Percentiles rank a stretch among this genome's conserved stretches.
Evolutionary conservation across 2,113 vertebrate species (phyloP).

Genomic region (Neogobius melanostomus): DNA sequence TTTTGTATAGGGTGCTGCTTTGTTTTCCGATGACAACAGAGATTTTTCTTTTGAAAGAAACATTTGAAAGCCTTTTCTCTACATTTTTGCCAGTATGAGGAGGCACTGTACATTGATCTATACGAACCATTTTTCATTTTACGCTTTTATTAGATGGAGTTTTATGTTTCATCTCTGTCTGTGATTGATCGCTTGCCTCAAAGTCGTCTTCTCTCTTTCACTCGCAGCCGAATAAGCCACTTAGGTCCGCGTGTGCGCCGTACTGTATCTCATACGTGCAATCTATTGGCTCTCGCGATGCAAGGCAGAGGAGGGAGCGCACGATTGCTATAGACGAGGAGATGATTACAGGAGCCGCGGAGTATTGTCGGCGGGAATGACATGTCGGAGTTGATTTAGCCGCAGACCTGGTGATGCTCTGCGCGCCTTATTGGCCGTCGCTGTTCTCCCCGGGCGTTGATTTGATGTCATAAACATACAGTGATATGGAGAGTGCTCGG

Average conservation of each 20-base stretch:
- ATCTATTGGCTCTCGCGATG: conserved; percentile 49
- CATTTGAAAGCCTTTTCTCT: too few relatives aligned
- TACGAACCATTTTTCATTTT: conserved; percentile 6
- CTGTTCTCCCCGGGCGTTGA: conserved; percentile 21
- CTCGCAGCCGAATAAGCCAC: conserved; percentile 51
- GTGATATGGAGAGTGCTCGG: conserved; percentile 5
- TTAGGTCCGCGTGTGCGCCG: conserved; percentile 29
- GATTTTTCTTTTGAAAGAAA: too few relatives aligned
- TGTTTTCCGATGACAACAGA: too few relatives aligned
- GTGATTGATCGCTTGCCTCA: conserved; percentile 45
- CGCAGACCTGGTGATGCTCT: conserved; percentile 33
- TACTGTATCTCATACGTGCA: conserved; percentile 50
- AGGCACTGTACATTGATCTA: conserved; percentile 7
- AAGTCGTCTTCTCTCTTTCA: conserved; percentile 35
- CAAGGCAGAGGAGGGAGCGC: conserved; percentile 41
- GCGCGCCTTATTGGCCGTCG: conserved; percentile 21
- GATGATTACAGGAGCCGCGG: conserved; percentile 54
- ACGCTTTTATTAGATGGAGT: conserved; percentile 30
- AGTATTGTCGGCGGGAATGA: conserved; percentile 49
- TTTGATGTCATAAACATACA: conserved; percentile 34
- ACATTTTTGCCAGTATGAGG: neutral
- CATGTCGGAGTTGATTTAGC: conserved; percentile 56
- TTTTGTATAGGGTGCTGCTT: too few relatives aligned
- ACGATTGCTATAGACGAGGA: conserved; percentile 57
- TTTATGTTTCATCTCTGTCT: conserved; percentile 21